Conservation (phyloP, 1,140 invertebrate genomes). For the Drosophila mojavensis region DNA sequence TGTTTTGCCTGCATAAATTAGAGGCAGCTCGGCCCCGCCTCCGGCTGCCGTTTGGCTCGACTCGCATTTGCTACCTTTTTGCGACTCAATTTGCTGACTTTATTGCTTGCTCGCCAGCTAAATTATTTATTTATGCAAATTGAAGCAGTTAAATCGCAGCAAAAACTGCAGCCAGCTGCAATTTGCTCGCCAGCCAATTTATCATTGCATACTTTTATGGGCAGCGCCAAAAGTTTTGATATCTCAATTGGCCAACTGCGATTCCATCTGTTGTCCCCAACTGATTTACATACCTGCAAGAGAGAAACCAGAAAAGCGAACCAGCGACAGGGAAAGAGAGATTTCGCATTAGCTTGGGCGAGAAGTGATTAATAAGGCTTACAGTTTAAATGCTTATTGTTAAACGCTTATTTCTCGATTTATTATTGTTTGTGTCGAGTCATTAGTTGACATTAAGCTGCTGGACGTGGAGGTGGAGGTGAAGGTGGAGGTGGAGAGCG, state of each 20-base stretch:
- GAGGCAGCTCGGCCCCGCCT: slow-evolving; percentile 21
- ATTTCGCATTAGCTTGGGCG: slow-evolving; percentile 1
- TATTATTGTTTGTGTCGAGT: slow-evolving; percentile 31
- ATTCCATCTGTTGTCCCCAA: slow-evolving; percentile 4
- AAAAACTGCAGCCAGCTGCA: slow-evolving; percentile 62
- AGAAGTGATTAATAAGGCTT: slow-evolving; percentile 36
- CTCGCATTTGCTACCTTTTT: slow-evolving; percentile 51
- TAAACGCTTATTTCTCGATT: slow-evolving; percentile 13
- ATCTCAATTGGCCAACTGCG: slow-evolving; percentile 57
- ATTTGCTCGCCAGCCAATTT: slow-evolving; percentile 68
- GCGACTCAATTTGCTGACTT: slow-evolving; percentile 77
- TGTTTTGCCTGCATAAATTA: slow-evolving; percentile 66
- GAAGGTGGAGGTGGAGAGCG: slow-evolving; percentile 12
- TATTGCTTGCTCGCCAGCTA: slow-evolving; percentile 66
- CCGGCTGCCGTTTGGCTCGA: not conserved
- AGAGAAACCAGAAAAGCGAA: not conserved
- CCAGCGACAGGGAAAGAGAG: slow-evolving; percentile 3
- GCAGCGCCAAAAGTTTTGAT: slow-evolving; percentile 53
- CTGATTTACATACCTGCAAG: slow-evolving; percentile 65
- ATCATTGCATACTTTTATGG: slow-evolving; percentile 70
- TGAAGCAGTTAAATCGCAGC: slow-evolving; percentile 72
- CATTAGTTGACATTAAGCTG: slow-evolving; percentile 54
- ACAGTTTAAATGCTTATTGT: slow-evolving; percentile 28
- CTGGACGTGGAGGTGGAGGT: not conserved
- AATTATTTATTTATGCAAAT: slow-evolving; percentile 83